A percentile compares a stretch with the other conserved stretches of the same genome.
Evolutionary conservation across 2,113 vertebrate species (phyloP).

Genomic region (Pluvialis apricaria): DNA sequence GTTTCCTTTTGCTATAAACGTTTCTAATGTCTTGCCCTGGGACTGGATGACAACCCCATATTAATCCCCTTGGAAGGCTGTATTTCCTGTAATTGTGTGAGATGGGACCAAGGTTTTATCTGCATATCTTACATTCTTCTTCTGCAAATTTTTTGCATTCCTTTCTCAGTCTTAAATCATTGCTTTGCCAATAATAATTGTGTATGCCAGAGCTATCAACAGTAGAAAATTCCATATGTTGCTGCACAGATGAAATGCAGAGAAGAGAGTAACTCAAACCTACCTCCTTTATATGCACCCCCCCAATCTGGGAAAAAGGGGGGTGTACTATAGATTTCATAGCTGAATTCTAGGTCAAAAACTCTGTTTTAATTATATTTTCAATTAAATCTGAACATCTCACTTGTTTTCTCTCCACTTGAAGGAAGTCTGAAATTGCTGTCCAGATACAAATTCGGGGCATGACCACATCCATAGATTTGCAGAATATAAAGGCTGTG

Average conservation of each 20-base stretch:
- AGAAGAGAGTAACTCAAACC: neutral
- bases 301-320: neutral
- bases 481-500: neutral
- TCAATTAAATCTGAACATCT: neutral
- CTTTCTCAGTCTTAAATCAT: neutral
- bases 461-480: neutral
- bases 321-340: neutral
- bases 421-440: neutral
- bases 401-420: neutral
- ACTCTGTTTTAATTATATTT: neutral
- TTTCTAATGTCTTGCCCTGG: neutral
- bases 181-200: neutral
- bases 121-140: neutral
- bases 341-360: neutral
- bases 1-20: neutral
- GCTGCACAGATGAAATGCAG: neutral
- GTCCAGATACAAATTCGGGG: neutral
- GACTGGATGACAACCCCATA: neutral
- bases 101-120: neutral
- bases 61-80: neutral
- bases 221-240: neutral
- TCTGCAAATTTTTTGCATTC: neutral
- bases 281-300: neutral
- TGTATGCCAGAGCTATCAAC: neutral
- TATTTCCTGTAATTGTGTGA: neutral